Conservation (phyloP, 2,888 invertebrate species). For the Nipponacmea schrenckii region DNA sequence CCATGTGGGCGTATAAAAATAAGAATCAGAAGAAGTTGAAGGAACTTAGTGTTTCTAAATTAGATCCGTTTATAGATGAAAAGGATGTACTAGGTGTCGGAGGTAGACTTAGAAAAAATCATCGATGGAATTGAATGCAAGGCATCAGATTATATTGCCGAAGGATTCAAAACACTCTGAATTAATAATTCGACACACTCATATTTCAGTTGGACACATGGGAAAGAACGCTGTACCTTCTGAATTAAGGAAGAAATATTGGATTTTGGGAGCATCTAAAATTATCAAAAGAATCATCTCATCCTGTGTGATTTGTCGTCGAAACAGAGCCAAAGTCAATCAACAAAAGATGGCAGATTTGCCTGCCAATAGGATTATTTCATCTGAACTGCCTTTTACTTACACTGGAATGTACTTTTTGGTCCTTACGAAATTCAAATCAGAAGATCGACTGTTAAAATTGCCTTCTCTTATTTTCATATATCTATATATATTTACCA, state of each 20-base stretch:
- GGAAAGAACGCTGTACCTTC: background rate
- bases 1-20: too few species aligned
- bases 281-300: background rate
- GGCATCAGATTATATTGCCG: conserved; percentile 15
- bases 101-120: background rate
- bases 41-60: too few species aligned
- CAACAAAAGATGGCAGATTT: background rate
- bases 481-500: too few species aligned
- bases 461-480: too few species aligned
- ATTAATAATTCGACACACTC: conserved; percentile 12
- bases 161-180: conserved; percentile 7
- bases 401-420: too few species aligned
- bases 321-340: background rate
- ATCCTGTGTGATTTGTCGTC: background rate
- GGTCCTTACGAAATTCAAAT: too few species aligned
- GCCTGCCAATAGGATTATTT: too few species aligned
- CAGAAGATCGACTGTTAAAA: too few species aligned
- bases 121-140: background rate
- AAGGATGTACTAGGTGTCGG: conserved; percentile 5
- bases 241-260: conserved; percentile 12
- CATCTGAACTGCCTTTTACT: too few species aligned
- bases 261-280: conserved; percentile 4
- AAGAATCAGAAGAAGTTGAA: too few species aligned
- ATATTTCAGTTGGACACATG: too few species aligned
- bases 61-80: background rate